Evolutionary conservation across 2,797 vertebrate genomes (phyloP), one percentile per base, ranked within the genome.

Genomic region (Poeciliopsis turneri): DNA sequence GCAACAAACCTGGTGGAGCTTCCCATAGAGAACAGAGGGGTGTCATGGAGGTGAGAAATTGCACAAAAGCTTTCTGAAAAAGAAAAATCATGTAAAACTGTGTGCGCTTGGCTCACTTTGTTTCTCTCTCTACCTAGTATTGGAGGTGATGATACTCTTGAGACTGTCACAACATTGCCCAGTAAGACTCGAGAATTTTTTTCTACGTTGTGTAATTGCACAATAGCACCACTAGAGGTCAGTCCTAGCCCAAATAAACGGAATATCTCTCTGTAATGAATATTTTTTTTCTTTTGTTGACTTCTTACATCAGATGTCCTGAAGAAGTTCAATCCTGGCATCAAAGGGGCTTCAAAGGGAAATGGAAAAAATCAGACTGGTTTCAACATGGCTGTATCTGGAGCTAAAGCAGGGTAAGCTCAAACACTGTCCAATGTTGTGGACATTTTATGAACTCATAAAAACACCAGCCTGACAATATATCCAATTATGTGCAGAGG

Each of bases 11-110:
- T 96, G 73, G 23, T 87, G 0, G 76, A 95, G 75, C 72, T 94
- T 0, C 10, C 3, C 12, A 93, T 78, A 0, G 94, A 97, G 76
- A 96, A 96, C 93, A 96, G 92, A 87, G 98, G 98, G 1, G 93
- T 98, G 28, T 96, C 97, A 3, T 99, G 98, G 98, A 97, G 98
- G 98, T 98, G 82, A 96, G 94, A 72, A 2, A 23, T 28, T 2
- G 2, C 12, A 39, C 15, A 78, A 51, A 45, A 18, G 76, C 1
- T 20, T 11, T 45, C 28, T 1, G 51, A 0, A 5, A 16, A 47
- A 45, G 20, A 16, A 64, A 18, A 5, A 66, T 53, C 1, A 10
- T 41, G 1, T 25, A 76, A 39, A 0, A 45, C 8, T 84, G n/a
- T 53, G 2, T 28, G 59, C 2, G 70, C 84, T 76, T 36, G 2